phyloP scores from a whole-genome alignment of 2,113 vertebrate species.

The Stomatorhinus ivindoensis region DNA sequence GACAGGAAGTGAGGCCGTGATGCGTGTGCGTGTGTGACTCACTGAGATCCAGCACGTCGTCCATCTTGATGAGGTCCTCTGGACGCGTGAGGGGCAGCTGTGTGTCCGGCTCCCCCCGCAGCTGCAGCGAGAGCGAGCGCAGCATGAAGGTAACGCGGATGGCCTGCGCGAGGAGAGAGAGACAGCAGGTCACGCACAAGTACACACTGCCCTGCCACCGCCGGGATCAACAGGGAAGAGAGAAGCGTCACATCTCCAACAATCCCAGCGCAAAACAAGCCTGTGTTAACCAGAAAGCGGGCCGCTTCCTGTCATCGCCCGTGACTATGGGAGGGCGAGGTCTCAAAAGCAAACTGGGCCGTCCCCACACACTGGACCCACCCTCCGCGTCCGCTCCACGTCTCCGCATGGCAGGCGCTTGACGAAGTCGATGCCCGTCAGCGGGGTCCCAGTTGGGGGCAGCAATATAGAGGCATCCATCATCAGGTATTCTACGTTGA shows the following conservation, averaged over 20 bases:
- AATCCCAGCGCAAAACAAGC: background rate
- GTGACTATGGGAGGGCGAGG: background rate
- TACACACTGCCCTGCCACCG: background rate
- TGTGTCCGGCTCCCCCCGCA: slow-evolving; percentile 80
- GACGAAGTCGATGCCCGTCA: slow-evolving; percentile 95
- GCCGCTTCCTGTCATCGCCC: background rate
- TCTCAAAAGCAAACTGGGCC: background rate
- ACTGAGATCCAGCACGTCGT: slow-evolving; percentile 96
- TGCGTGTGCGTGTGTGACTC: slow-evolving; percentile 46
- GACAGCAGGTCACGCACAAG: background rate
- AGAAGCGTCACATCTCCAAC: background rate
- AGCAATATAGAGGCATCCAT: slow-evolving; percentile 96
- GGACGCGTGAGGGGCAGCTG: slow-evolving; percentile 87
- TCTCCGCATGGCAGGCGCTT: slow-evolving; percentile 93
- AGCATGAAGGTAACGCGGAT: slow-evolving; percentile 97
- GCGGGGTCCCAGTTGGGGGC: slow-evolving; percentile 88
- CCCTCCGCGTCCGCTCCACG: slow-evolving; percentile 87
- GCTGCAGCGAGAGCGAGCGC: slow-evolving; percentile 78
- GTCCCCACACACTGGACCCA: slow-evolving; percentile 42
- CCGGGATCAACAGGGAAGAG: background rate
- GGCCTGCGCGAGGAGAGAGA: slow-evolving; percentile 57
- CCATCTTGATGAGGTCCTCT: slow-evolving; percentile 89
- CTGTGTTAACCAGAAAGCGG: background rate
- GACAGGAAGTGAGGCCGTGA: background rate
- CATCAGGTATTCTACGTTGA: slow-evolving; percentile 97